Base-by-base conservation (phyloP, 2,888 invertebrate genomes). In the Heliconius hortense region DNA sequence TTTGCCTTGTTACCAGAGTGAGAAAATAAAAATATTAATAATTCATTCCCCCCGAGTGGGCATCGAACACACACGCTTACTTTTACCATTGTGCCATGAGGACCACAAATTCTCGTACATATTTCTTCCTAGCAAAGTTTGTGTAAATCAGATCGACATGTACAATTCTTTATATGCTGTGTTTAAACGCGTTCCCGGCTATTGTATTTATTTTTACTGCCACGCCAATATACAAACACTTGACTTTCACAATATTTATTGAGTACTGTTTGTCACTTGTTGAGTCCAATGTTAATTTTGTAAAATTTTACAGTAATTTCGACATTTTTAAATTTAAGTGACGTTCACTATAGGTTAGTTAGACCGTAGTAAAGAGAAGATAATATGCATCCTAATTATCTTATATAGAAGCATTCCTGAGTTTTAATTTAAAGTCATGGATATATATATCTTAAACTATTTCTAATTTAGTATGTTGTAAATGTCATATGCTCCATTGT, bases 151-250 rank as follows among this genome's bases (percentile, higher is more conserved):
- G 84, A 86, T 87, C 88, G 87, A 87, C 88, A 86, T 85, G 86
- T 88, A 5, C 43, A 43, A 43, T 43, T 43, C 15, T 43, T 43
- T 1, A 7, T 48, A 87, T 87, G 85, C 83, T 84, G 84, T 83
- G 82, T 84, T 85, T 82, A 84, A 88, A 62, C 59, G 89, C 85
- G 89, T 87, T 39, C 60, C 60, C 71, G 87, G 88, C 83, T 81
- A 84, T 87, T 84, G 82, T 86, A 85, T 62, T 66, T 88, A 85
- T 87, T 90, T 90, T 90, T 90, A 90, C 87, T 84, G 85, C 86
- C 88, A 88, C 85, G 88, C 87, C 87, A 87, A 86, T 83, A 78
- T 85, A 83, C 79, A 82, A 82, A 86, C 84, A 84, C 83, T 85
- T 85, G 84, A 86, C 84, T 82, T 86, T 82, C 88, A 84, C 86